Base-by-base conservation (phyloP, 2,113 vertebrate species). In the Cavia aperea region DNA sequence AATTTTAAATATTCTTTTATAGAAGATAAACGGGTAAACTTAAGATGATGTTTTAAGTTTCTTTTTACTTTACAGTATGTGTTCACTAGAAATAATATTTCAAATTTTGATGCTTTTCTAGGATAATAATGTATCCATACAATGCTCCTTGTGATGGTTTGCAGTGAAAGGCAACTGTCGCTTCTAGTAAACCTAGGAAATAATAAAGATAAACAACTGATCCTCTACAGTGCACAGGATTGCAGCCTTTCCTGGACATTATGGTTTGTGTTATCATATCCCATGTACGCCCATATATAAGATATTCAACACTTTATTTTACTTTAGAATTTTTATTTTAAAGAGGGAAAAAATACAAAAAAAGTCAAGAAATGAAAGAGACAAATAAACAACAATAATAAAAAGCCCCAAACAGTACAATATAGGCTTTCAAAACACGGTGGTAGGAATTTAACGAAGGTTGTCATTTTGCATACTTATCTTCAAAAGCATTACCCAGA, bases 1-100 rank as follows among this genome's bases (percentile, higher is more conserved):
- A 82, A 83, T 92, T 87, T 49, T 85, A 92, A 0, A 95, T 88
- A 82, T 79, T 94, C 68, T 88, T 95, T 86, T 49, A 90, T n/a
- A 81, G 33, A 66, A 39, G 39, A 39, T 39, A 39, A 39, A 39
- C 39, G 39, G 39, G 39, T 39, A 39, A 39, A 39, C 39, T 39
- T 39, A 39, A 39, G 39, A 39, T 18, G 16, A 56, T 31, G 36
- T n/a, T 26, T 15, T 68, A 65, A 65, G 18, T 29, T n/a, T 54
- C 23, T n/a, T 54, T 65, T 24, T 78, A 62, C 56, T 68, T 66
- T 70, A 39, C 9, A 13, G 26, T 70, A 54, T 86, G 33, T 3
- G 56, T 18, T 72, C 49, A 72, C 23, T 39, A 56, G 49, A n/a
- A 70, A 56, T 51, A 23, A 5, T 72, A 39, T 39, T 56, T 56